Evolutionary conservation across 2,888 invertebrate genomes (phyloP), one percentile per base, ranked within the genome.

Genomic region (Chydorus sphaericus): DNA sequence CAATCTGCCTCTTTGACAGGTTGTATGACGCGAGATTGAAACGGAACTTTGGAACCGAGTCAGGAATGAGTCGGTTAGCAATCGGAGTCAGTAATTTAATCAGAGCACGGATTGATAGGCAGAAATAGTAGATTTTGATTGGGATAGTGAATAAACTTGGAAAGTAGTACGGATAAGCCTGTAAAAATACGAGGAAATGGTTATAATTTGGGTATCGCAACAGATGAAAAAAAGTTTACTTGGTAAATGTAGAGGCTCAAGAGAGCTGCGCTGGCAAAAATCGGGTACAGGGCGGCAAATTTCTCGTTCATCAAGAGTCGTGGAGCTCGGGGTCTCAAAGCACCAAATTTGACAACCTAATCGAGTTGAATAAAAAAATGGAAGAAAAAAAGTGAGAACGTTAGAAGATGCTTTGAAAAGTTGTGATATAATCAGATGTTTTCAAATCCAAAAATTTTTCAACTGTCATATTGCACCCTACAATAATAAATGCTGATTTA

Each of bases 231-330:
- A 97, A 84, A 54, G 61, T 65, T 69, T 81, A 81, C 75, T 82
- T 77, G 67, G 71, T 97, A 84, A 63, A 97, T 75, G 68, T 97
- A 99, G 3, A 98, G 78, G 7, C 87, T 89, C 68, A 98, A 88
- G n/a, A 98, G 80, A 0, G 94, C 91, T 63, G 82, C 80, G 55
- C 96, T 96, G 23, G 98, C 97, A 66, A 96, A 88, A 54, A 98
- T 71, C 0, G 98, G 98, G 71, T 98, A 99, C 81, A 94, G 88
- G 62, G 91, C 86, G 11, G 98, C 98, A 74, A 98, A 97, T 71
- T 83, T 91, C 63, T 82, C 83, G 0, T 90, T 83, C 87, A 94
- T 90, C 2, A 86, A 89, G 65, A 88, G 91, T 14, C 82, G 81
- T 65, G 86, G 85, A 68, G 88, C 85, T 30, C 90, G 90, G 8